Evolutionary conservation across 1,140 invertebrate species (phyloP).

Genomic region (Phthorimaea operculella): DNA sequence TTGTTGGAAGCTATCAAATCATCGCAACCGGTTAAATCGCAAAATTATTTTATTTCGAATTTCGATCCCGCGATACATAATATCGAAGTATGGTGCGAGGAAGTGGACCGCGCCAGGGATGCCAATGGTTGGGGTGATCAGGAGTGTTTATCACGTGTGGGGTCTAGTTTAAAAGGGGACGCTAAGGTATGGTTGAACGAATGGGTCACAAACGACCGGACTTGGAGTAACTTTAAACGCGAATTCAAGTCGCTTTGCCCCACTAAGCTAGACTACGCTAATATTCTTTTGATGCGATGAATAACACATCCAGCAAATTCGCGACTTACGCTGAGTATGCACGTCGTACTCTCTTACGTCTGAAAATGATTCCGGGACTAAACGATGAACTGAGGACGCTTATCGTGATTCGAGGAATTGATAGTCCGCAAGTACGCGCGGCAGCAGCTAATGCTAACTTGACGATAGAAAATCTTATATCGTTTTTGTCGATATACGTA

Average conservation of each 20-base stretch:
- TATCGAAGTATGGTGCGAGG: not conserved
- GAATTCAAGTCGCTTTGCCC: not conserved
- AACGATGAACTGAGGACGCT: not conserved
- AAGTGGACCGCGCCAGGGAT: not conserved
- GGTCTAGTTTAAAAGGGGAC: constrained; percentile 18
- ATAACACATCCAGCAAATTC: not conserved
- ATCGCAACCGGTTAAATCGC: not conserved
- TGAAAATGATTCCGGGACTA: not conserved
- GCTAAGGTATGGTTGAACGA: constrained; percentile 19
- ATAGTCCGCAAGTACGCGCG: not conserved
- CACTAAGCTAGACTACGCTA: no score
- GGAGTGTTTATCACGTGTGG: constrained; percentile 20
- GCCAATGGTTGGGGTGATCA: constrained; percentile 14
- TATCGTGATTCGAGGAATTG: no score
- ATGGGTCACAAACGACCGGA: not conserved
- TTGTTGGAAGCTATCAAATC: not conserved
- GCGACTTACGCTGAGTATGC: not conserved
- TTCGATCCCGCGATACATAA: not conserved
- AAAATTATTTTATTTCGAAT: not conserved
- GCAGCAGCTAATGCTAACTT: not conserved
- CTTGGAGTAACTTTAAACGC: not conserved
- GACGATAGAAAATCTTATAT: not conserved
- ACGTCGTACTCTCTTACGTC: not conserved
- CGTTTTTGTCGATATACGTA: not conserved
- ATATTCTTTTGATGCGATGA: no score